Percentiles rank a stretch among this genome's conserved stretches.
These are phyloP conservation scores for Orthosia gothica DNA, from an alignment of 2,888 invertebrate species.

Conservation along the genomic window DNA sequence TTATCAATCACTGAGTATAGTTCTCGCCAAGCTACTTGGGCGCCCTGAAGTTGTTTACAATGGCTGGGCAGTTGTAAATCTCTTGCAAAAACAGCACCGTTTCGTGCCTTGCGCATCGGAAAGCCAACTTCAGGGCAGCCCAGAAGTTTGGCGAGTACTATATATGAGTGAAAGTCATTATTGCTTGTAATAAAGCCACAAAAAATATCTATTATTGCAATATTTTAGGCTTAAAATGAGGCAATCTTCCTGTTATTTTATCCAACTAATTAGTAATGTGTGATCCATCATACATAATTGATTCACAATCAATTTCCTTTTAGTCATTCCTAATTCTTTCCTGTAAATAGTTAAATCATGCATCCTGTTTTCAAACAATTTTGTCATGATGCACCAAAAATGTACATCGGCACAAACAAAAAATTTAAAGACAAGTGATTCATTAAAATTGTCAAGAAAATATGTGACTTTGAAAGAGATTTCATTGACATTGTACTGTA, in stretches of 20 bases:
- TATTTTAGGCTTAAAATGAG: not conserved
- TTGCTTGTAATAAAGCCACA: not conserved
- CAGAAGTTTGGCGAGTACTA: too few species aligned
- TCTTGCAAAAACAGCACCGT: too few species aligned
- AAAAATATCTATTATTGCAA: not conserved
- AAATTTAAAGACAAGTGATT: slow-evolving; percentile 12
- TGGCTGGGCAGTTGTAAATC: too few species aligned
- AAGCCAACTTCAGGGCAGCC: too few species aligned
- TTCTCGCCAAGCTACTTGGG: too few species aligned
- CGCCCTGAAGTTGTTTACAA: too few species aligned
- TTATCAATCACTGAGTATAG: slow-evolving; percentile 32
- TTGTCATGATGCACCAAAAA: slow-evolving; percentile 1
- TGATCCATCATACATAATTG: not conserved
- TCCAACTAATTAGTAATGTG: not conserved
- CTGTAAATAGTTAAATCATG: not conserved
- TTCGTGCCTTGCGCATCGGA: too few species aligned
- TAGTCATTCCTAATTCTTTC: slow-evolving; percentile 9
- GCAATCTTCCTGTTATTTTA: not conserved
- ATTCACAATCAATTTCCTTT: not conserved
- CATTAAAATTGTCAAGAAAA: slow-evolving; percentile 24
- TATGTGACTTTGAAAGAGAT: slow-evolving; percentile 55
- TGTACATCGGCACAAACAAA: slow-evolving; percentile 19
- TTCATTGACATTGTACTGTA: slow-evolving; percentile 62
- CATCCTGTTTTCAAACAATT: slow-evolving; percentile 12
- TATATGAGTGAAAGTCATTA: slow-evolving; percentile 7